phyloP scores from a whole-genome alignment of 1,140 invertebrate genomes.

The Philotrypesis tridentata region DNA sequence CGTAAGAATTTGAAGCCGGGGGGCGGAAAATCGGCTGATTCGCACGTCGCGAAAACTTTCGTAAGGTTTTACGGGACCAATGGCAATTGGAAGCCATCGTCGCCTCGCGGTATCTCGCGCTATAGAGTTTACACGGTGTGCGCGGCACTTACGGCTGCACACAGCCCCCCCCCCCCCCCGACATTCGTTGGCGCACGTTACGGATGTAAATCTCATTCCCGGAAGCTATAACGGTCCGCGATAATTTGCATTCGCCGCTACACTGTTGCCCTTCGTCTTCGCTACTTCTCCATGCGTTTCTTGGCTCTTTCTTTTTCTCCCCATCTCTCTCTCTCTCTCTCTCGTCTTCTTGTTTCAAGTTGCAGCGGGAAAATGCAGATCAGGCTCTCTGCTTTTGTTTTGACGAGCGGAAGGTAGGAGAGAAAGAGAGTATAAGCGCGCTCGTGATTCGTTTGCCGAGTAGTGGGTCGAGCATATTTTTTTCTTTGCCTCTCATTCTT shows the following conservation, averaged over 20 bases:
- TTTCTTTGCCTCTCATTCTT: not conserved
- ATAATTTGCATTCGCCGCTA: constrained; percentile 38
- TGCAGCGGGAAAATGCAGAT: not conserved
- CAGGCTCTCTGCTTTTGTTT: constrained; percentile 28
- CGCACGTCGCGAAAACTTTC: constrained; percentile 20
- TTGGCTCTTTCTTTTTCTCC: not conserved
- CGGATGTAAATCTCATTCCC: constrained; percentile 46
- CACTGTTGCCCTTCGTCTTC: not conserved
- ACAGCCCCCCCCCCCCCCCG: no score
- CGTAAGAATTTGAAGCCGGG: no score
- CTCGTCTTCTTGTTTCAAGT: not conserved
- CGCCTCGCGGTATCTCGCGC: not conserved
- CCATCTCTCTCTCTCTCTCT: not conserved
- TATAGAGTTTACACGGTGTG: constrained; percentile 38
- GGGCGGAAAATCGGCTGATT: constrained; percentile 1
- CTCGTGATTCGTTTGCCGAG: constrained; percentile 12
- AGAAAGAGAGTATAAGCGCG: not conserved
- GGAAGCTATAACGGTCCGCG: constrained; percentile 7
- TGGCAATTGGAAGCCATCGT: constrained; percentile 23
- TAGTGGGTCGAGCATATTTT: not conserved
- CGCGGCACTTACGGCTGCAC: not conserved
- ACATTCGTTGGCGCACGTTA: constrained; percentile 38
- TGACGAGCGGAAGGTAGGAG: not conserved
- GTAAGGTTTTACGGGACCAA: constrained; percentile 23
- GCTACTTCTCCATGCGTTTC: not conserved